phyloP scores from a whole-genome alignment of 23 tunicate species.

The Ascidia mentula region DNA sequence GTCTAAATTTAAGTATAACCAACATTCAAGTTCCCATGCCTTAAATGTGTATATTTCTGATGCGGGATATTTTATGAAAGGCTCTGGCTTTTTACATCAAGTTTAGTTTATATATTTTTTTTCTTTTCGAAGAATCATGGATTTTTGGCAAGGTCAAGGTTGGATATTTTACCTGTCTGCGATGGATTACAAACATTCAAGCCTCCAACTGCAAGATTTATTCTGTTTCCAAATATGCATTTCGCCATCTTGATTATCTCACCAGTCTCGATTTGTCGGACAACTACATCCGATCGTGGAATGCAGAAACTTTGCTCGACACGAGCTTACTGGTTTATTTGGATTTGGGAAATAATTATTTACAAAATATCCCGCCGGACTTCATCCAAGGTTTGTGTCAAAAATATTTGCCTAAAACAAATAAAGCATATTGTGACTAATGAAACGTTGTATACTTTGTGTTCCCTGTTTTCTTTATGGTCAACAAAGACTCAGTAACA shows the following conservation, averaged over 20 bases:
- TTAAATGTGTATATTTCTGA: too few relatives aligned
- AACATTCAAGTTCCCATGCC: too few relatives aligned
- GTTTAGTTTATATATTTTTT: not conserved
- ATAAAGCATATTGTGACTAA: not conserved
- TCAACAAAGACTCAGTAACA: too few relatives aligned
- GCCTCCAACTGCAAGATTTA: conserved; percentile 56
- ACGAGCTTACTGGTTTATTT: conserved; percentile 45
- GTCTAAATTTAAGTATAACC: not conserved
- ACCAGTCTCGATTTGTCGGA: conserved; percentile 59
- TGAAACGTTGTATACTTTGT: not conserved
- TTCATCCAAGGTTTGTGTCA: conserved; percentile 13
- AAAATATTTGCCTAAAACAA: too few relatives aligned
- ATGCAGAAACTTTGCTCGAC: conserved; percentile 12
- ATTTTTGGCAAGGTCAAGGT: not conserved
- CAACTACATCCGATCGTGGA: conserved; percentile 45
- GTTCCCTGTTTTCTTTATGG: too few relatives aligned
- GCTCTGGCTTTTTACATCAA: too few relatives aligned
- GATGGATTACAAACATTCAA: conserved; percentile 42
- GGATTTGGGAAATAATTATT: conserved; percentile 44
- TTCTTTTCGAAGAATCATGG: not conserved
- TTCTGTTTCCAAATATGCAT: conserved; percentile 13
- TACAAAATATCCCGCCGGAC: conserved; percentile 25
- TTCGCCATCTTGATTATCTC: conserved; percentile 34
- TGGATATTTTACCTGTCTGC: conserved; percentile 53
- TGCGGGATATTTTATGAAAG: too few relatives aligned